A percentile compares a stretch with the other conserved stretches of the same genome.
Evolutionary conservation across 2,113 vertebrate species (phyloP).

Genomic region (Osmerus mordax): DNA sequence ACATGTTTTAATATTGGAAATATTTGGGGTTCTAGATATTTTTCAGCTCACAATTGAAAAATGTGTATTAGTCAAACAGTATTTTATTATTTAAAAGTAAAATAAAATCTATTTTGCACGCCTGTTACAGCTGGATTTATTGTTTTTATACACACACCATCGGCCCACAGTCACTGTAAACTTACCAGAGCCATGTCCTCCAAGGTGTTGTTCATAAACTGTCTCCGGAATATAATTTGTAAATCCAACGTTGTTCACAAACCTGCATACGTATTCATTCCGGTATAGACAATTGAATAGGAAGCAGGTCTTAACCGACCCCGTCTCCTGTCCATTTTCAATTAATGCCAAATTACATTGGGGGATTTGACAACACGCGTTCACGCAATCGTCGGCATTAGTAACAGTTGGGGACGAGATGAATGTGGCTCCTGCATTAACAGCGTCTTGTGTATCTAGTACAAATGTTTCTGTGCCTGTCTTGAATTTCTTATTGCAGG

Average conservation of each 20-base stretch:
- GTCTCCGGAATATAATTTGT: constrained; percentile 67
- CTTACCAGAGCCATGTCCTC: constrained; percentile 9
- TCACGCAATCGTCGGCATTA: constrained; percentile 69
- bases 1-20: too few relatives aligned
- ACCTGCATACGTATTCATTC: constrained; percentile 81
- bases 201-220: constrained; percentile 69
- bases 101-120: too few relatives aligned
- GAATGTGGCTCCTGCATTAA: constrained; percentile 77
- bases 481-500: constrained; percentile 52
- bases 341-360: constrained; percentile 83
- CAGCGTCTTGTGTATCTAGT: constrained; percentile 79
- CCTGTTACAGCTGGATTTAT: too few relatives aligned
- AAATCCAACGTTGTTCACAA: constrained; percentile 76
- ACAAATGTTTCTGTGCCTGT: constrained; percentile 72
- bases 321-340: constrained; percentile 46
- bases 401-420: constrained; percentile 60
- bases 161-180: background rate
- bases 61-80: background rate
- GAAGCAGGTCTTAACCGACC: constrained; percentile 66
- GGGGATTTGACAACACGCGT: constrained; percentile 70
- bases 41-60: background rate
- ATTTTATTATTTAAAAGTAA: background rate
- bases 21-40: background rate
- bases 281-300: constrained; percentile 84
- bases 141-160: too few relatives aligned